Conservation (phyloP, 2,888 invertebrate genomes). For the Drosophila flavopinicola region DNA sequence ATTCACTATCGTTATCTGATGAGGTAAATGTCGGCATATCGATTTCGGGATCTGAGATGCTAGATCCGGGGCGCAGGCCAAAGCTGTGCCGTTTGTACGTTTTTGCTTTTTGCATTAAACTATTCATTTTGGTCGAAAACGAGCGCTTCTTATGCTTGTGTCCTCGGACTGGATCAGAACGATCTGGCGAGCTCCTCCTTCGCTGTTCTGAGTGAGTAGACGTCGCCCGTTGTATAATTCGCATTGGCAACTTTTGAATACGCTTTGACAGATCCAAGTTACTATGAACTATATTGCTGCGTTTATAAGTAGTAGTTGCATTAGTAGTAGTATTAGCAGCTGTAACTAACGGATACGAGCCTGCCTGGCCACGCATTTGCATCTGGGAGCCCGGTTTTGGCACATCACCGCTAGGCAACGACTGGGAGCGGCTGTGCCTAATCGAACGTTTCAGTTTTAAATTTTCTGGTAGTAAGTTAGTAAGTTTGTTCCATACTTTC, state of each 20-base stretch:
- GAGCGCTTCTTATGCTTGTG: conserved; percentile 88
- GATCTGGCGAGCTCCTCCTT: background rate
- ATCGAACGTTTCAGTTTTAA: conserved; percentile 83
- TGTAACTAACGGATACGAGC: conserved; percentile 61
- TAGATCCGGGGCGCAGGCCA: conserved; percentile 86
- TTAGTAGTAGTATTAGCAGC: conserved; percentile 6
- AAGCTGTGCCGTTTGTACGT: conserved; percentile 84
- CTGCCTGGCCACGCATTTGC: conserved; percentile 64
- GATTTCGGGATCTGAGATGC: conserved; percentile 89
- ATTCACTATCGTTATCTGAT: conserved; percentile 80
- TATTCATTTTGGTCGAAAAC: conserved; percentile 93
- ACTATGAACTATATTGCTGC: conserved; percentile 3
- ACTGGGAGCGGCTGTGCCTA: conserved; percentile 89
- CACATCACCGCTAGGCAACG: conserved; percentile 89
- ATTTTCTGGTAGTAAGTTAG: conserved; percentile 93
- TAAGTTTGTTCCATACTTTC: conserved; percentile 85
- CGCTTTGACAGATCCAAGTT: conserved; percentile 68
- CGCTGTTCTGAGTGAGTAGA: conserved; percentile 7
- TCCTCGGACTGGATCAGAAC: background rate
- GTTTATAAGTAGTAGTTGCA: conserved; percentile 51
- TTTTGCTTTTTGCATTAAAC: conserved; percentile 93
- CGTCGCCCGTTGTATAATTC: conserved; percentile 68
- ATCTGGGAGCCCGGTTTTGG: conserved; percentile 84
- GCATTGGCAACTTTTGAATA: conserved; percentile 75
- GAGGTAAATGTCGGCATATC: conserved; percentile 86